phyloP scores from a whole-genome alignment of 1,140 invertebrate species.

The Chionoecetes opilio region DNA sequence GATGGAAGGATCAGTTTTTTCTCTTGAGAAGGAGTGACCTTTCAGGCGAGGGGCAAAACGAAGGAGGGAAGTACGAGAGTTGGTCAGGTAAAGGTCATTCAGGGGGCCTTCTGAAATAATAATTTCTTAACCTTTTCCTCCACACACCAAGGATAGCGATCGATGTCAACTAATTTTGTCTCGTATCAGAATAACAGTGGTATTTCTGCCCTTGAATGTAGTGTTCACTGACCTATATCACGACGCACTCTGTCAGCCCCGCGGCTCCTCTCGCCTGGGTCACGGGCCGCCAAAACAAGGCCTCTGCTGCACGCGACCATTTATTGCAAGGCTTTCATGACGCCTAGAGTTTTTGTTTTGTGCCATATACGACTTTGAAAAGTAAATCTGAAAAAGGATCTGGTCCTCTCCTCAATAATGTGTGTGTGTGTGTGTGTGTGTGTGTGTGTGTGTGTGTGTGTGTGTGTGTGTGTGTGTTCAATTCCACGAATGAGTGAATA shows the following conservation, averaged over 20 bases:
- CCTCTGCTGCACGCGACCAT: no score
- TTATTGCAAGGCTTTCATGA: no score
- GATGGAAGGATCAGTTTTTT: no score
- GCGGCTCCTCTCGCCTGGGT: background rate
- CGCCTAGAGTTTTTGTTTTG: no score
- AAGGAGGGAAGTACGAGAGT: background rate
- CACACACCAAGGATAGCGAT: background rate
- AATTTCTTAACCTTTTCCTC: background rate
- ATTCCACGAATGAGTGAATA: background rate
- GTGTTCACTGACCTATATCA: background rate
- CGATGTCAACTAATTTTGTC: background rate
- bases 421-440: no score
- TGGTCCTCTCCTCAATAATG: no score
- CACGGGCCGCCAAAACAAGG: background rate
- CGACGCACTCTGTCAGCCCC: background rate
- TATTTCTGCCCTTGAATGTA: background rate
- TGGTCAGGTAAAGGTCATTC: conserved; percentile 1
- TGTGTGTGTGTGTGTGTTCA: background rate
- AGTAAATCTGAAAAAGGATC: no score
- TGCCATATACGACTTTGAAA: no score
- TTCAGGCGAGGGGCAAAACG: background rate
- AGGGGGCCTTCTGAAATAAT: background rate
- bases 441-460: background rate
- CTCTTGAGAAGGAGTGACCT: background rate
- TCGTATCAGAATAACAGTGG: conserved; percentile 19